Evolutionary conservation across 2,888 invertebrate species (phyloP).

Genomic region (Xiphydria camelus): DNA sequence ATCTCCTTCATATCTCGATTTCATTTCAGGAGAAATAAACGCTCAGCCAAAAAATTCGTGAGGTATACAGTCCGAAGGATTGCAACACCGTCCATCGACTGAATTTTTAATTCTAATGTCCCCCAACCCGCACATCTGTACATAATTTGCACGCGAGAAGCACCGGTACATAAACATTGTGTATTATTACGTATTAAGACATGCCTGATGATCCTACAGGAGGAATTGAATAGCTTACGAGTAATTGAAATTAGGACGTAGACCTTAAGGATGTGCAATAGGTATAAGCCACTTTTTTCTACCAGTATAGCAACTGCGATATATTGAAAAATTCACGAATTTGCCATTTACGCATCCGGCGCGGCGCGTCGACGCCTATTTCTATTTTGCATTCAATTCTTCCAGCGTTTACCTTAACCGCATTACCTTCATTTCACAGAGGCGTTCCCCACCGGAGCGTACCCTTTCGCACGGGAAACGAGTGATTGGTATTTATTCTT

Average conservation of each 20-base stretch:
- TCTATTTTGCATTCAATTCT: too few species aligned
- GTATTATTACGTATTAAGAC: conserved; percentile 45
- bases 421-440: too few species aligned
- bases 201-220: conserved; percentile 27
- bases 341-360: not conserved
- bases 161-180: conserved; percentile 42
- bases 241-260: not conserved
- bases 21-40: conserved; percentile 36
- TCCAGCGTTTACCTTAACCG: too few species aligned
- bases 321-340: not conserved
- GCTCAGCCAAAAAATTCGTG: conserved; percentile 35
- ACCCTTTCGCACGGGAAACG: too few species aligned
- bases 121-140: conserved; percentile 36
- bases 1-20: too few species aligned
- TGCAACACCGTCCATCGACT: conserved; percentile 36
- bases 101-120: conserved; percentile 32
- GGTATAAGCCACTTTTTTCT: conserved; percentile 6
- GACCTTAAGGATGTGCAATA: conserved; percentile 38
- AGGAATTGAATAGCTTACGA: conserved; percentile 32
- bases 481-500: conserved; percentile 1
- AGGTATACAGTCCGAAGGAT: conserved; percentile 31
- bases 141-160: conserved; percentile 32
- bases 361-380: too few species aligned
- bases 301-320: too few species aligned
- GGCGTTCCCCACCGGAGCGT: too few species aligned